phyloP scores from a whole-genome alignment of 2,113 vertebrate genomes.

The Dolichallabes microphthalmus region DNA sequence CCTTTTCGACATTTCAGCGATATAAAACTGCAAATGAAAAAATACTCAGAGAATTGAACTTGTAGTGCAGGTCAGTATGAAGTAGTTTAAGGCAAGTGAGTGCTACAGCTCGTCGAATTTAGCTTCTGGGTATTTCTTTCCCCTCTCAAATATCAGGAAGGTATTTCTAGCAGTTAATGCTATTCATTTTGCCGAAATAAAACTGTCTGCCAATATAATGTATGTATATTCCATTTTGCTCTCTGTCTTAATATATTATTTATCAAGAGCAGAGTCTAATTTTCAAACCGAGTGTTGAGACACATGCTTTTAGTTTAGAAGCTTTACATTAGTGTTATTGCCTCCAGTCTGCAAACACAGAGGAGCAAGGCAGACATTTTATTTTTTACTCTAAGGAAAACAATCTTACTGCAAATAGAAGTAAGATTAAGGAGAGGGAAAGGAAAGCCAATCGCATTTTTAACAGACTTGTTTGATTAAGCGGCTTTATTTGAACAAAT shows the following conservation, averaged over 20 bases:
- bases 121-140: conserved; percentile 42
- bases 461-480: conserved; percentile 50
- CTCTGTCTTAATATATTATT: conserved; percentile 53
- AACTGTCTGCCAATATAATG: conserved; percentile 48
- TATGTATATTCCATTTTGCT: conserved; percentile 44
- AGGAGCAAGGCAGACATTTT: conserved; percentile 45
- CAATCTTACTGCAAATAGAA: conserved; percentile 52
- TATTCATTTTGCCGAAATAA: conserved; percentile 43
- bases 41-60: conserved; percentile 45
- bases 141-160: conserved; percentile 26
- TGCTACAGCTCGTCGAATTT: conserved; percentile 15
- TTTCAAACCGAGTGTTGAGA: conserved; percentile 44
- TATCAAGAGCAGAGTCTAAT: conserved; percentile 51
- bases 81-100: conserved; percentile 50
- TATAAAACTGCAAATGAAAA: conserved; percentile 52
- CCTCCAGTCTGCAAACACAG: conserved; percentile 55
- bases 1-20: conserved; percentile 62
- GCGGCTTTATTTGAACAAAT: conserved; percentile 46
- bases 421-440: conserved; percentile 47
- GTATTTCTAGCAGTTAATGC: conserved; percentile 35
- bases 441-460: conserved; percentile 29
- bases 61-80: conserved; percentile 41
- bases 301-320: conserved; percentile 49
- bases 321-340: conserved; percentile 54
- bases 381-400: conserved; percentile 41